Percentiles rank a stretch among this genome's conserved stretches.
These are phyloP conservation scores for Ciconia boyciana DNA, from an alignment of 2,113 vertebrate species.

Conservation along the genomic window DNA sequence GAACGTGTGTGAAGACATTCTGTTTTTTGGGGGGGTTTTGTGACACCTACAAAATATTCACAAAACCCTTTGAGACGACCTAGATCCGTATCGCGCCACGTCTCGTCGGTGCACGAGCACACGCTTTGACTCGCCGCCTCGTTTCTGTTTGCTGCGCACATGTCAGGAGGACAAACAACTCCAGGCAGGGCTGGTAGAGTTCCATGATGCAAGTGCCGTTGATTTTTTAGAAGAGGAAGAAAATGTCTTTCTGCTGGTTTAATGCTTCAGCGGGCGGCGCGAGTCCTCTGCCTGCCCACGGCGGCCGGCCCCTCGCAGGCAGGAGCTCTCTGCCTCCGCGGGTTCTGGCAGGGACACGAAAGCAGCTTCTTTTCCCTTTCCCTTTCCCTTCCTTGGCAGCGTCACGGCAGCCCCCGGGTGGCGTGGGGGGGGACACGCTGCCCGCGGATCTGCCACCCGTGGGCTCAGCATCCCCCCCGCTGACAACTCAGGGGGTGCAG, in stretches of 20 bases:
- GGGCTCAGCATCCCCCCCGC: background rate
- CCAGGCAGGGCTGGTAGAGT: background rate
- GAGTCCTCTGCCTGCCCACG: background rate
- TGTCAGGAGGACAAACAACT: background rate
- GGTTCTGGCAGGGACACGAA: background rate
- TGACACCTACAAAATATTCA: background rate
- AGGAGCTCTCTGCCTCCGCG: background rate
- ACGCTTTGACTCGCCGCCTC: fast-evolving
- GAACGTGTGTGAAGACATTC: background rate
- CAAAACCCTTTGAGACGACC: fast-evolving
- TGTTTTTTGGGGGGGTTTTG: fast-evolving
- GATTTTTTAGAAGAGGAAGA: background rate
- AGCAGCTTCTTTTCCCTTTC: too few relatives aligned
- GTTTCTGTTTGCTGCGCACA: fast-evolving
- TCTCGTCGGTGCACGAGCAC: fast-evolving
- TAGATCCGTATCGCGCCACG: fast-evolving
- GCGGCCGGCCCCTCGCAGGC: background rate
- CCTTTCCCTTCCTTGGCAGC: background rate
- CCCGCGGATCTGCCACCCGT: background rate
- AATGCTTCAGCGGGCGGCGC: background rate
- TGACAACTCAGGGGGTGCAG: too few relatives aligned
- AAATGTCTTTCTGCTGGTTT: background rate
- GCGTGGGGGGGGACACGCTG: background rate
- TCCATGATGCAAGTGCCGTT: background rate
- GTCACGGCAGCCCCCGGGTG: background rate